These are phyloP conservation scores for Alces alces DNA, from an alignment of 2,113 vertebrate genomes.

Conservation along the genomic window DNA sequence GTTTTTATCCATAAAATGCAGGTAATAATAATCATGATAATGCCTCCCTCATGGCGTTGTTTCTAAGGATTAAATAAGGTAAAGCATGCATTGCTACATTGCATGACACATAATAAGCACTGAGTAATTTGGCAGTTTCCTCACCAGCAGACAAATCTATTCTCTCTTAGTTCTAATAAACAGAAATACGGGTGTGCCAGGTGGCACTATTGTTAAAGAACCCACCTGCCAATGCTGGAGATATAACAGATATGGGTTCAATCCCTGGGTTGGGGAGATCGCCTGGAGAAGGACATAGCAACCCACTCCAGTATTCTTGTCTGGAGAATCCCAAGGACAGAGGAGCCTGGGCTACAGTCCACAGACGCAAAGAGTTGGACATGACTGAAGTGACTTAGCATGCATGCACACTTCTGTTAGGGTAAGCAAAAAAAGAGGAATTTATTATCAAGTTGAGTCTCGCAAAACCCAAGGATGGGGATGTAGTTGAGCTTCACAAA, in stretches of 20 bases:
- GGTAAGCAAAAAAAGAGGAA: background rate
- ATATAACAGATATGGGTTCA: background rate
- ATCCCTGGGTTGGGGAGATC: background rate
- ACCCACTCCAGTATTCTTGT: background rate
- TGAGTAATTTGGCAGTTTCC: background rate
- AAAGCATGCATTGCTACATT: background rate
- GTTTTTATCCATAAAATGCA: background rate
- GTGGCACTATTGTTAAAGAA: background rate
- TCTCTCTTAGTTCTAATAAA: background rate
- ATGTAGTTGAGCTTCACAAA: background rate
- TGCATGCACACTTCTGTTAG: background rate
- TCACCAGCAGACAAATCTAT: background rate
- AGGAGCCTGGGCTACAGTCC: background rate
- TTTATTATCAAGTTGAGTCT: background rate
- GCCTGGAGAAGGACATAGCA: background rate
- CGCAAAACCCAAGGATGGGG: background rate
- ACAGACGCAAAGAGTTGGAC: background rate
- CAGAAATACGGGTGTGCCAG: background rate
- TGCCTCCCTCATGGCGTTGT: too few species aligned
- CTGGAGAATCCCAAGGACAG: background rate
- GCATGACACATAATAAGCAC: background rate
- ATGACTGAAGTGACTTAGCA: background rate
- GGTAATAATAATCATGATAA: background rate
- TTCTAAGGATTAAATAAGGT: background rate
- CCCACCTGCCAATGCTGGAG: background rate